Conservation (phyloP, 2,113 vertebrate species). For the Oncorhynchus mykiss region DNA sequence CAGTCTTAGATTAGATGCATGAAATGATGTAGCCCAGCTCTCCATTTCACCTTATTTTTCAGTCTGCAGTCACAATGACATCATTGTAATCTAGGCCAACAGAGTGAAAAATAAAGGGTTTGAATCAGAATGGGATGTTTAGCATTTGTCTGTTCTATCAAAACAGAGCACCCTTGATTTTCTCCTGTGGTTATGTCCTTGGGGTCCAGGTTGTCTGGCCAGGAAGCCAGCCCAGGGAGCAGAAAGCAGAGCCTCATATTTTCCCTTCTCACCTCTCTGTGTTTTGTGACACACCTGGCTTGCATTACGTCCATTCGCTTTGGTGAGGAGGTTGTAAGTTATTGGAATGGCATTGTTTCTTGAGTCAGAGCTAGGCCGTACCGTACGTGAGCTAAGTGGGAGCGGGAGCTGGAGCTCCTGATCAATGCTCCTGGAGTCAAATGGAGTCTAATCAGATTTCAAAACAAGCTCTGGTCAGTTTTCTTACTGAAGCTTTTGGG, state of each 20-base stretch:
- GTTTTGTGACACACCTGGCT: slow-evolving; percentile 46
- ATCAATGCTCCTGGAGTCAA: slow-evolving; percentile 69
- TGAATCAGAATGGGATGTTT: slow-evolving; percentile 30
- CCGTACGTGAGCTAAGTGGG: neutral
- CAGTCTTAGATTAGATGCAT: neutral
- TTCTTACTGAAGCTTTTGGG: neutral
- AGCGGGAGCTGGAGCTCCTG: slow-evolving; percentile 35
- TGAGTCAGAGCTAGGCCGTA: neutral
- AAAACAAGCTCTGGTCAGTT: slow-evolving; percentile 8
- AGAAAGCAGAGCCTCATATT: slow-evolving; percentile 73
- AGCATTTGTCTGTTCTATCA: slow-evolving; percentile 69
- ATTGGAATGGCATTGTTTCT: slow-evolving; percentile 61
- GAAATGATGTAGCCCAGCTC: neutral
- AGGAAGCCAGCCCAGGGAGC: slow-evolving; percentile 79
- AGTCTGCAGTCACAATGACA: slow-evolving; percentile 31
- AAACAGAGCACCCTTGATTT: slow-evolving; percentile 53
- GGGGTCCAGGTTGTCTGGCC: slow-evolving; percentile 77
- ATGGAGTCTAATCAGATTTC: slow-evolving; percentile 57
- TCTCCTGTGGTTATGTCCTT: slow-evolving; percentile 69
- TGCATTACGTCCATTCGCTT: slow-evolving; percentile 55
- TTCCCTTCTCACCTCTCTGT: slow-evolving; percentile 67
- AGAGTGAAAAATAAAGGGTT: slow-evolving; percentile 30
- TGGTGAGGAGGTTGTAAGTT: slow-evolving; percentile 66
- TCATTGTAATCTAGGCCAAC: slow-evolving; percentile 17
- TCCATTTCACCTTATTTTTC: slow-evolving; percentile 20